Evolutionary conservation across 2,888 invertebrate species (phyloP).

Genomic region (Drosophila pseudotalamancana): DNA sequence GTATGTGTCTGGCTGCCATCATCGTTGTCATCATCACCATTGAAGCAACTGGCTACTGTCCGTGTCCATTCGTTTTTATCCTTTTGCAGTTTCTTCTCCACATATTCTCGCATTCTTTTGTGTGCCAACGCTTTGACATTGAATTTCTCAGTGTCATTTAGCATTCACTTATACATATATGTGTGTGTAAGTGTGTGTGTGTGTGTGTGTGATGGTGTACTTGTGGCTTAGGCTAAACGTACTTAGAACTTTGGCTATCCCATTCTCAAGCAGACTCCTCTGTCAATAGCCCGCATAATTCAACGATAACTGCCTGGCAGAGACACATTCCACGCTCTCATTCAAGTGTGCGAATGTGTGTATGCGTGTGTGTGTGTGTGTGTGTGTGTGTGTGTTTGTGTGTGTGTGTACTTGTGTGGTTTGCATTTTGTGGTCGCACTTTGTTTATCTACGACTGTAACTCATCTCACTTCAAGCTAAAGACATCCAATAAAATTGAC

Average conservation of each 20-base stretch:
- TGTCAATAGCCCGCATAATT: conserved; percentile 59
- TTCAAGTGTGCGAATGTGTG: background rate
- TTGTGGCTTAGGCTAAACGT: conserved; percentile 46
- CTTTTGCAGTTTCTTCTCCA: conserved; percentile 16
- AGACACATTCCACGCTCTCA: conserved; percentile 37
- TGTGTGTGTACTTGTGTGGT: conserved; percentile 29
- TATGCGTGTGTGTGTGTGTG: conserved; percentile 14
- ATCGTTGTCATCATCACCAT: conserved; percentile 64
- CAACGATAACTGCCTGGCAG: conserved; percentile 49
- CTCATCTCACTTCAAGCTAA: conserved; percentile 4
- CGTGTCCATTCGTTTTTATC: conserved; percentile 20
- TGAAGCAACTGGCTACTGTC: conserved; percentile 41
- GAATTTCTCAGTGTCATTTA: conserved; percentile 71
- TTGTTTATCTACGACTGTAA: conserved; percentile 44
- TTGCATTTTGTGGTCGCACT: conserved; percentile 52
- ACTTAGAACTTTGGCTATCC: conserved; percentile 33
- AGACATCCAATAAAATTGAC: background rate
- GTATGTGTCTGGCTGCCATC: conserved; percentile 48
- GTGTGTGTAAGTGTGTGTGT: conserved; percentile 5
- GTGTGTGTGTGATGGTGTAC: conserved; percentile 13
- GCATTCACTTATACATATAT: conserved; percentile 25
- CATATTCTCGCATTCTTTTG: conserved; percentile 60
- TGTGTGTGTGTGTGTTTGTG: conserved; percentile 19
- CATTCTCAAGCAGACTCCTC: conserved; percentile 4
- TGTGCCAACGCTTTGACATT: conserved; percentile 69